Base-by-base conservation (phyloP, 1,140 invertebrate genomes). In the Halictus rubicundus region DNA sequence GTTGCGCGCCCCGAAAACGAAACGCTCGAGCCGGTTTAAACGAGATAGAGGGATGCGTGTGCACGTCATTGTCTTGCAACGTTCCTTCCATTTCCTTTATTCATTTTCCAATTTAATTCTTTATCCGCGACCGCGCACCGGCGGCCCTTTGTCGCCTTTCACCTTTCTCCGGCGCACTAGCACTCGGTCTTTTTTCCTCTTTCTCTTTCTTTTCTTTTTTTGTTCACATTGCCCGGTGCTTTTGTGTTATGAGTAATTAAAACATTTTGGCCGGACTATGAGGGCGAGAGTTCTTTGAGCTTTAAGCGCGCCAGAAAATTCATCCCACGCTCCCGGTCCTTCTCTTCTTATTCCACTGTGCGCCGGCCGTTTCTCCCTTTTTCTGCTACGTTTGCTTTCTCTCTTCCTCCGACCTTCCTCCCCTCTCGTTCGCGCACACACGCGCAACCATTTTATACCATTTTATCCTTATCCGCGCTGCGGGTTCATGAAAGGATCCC, bases 211-310 rank as follows among this genome's bases (percentile, higher is more conserved):
- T n/a, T n/a, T n/a, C n/a, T n/a, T n/a, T n/a, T n/a, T n/a, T n/a
- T n/a, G n/a, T 14, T 14, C 72, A 79, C 69, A 64, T 82, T 73
- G 71, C 69, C 80, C 68, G 21, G 72, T 42, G 84, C 84, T 85
- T 87, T 88, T 89, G 86, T 89, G 78, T 85, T 82, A 88, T 81
- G 82, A 87, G 88, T 90, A 90, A 90, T 90, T 90, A 90, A 90
- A 90, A 89, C 88, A 90, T 90, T 90, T 90, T 85, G 86, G 84
- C 78, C 65, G 82, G 80, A 79, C 78, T 68, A 80, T 78, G 79
- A 74, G 76, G 77, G 80, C 81, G 80, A 69, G 77, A 78, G 85
- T 88, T 84, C 88, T 87, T 89, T 88, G 88, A 85, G 82, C 78
- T 88, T 86, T 87, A 88, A 88, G 80, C 81, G 84, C 81, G 78